Base-by-base conservation (phyloP, 1,140 invertebrate species). In the Hormaphis cornu region DNA sequence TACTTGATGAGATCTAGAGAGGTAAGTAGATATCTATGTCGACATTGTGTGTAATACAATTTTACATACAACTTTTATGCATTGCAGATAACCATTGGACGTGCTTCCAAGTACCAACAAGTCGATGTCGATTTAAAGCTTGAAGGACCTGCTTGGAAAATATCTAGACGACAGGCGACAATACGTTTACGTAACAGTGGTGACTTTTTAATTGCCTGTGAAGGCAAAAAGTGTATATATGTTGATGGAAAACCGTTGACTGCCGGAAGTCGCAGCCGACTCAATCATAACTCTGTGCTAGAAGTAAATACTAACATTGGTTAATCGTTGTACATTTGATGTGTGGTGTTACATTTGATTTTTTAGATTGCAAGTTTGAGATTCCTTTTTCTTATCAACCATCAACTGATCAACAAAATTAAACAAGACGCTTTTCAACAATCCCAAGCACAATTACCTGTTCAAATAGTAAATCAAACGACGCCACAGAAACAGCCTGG, bases 1-100 rank as follows among this genome's bases (percentile, higher is more conserved):
- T 98, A 96, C 80, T 83, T 97, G 20, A 97, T 97, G 92, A 82
- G 93, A 70, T 95, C 92, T n/a, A 83, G 87, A 78, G 93, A 97
- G 83, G 90, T 92, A 76, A 80, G 79, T 70, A 24, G 42, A 52
- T 22, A 22, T 37, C 12, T 18, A 24, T 28, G 8, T 69, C 40
- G 42, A 9, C 0, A 59, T 5, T n/a, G 33, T 42, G 0, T 26
- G 44, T 44, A n/a, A 2, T n/a, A n/a, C n/a, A n/a, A 9, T 16
- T 22, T 50, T 26, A 8, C 46, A 30, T 7, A 50, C 6, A 30
- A 9, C 24, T 28, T 46, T 37, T 66, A 22, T 69, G 71, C 75
- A 72, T 74, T 71, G 72, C 73, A 92, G 87, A 96, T 97, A 28
- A 93, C 91, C 1, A 85, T 98, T 42, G 95, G 95, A 20, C 84